These are phyloP conservation scores for Nephrotoma guestfalica DNA, from an alignment of 2,888 invertebrate species.

Conservation along the genomic window DNA sequence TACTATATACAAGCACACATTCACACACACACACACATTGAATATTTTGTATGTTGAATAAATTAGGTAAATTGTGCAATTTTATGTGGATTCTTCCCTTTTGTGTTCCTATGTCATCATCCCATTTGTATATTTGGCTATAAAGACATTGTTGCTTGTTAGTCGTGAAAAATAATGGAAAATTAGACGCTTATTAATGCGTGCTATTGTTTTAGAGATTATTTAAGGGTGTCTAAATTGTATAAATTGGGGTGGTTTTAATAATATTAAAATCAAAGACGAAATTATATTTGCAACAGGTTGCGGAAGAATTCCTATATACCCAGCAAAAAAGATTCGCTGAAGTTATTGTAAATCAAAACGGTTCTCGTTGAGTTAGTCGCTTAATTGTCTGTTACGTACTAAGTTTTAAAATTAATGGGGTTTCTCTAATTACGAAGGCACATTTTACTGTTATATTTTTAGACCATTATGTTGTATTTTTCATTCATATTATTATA, in stretches of 20 bases:
- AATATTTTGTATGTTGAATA: not conserved
- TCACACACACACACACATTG: not conserved
- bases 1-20: not conserved
- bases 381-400: not conserved
- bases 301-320: not conserved
- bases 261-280: not conserved
- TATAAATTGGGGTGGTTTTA: not conserved
- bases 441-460: not conserved
- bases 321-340: not conserved
- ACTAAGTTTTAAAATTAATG: not conserved
- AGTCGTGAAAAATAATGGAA: not conserved
- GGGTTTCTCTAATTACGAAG: not conserved
- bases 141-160: not conserved
- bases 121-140: not conserved
- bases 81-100: not conserved
- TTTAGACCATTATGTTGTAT: not conserved
- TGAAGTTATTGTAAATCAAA: not conserved
- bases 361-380: not conserved
- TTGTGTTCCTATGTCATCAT: not conserved
- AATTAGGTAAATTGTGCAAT: not conserved
- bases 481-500: not conserved
- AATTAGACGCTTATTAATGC: not conserved
- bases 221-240: not conserved
- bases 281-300: not conserved
- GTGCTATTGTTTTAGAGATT: not conserved